A percentile compares a stretch with the other conserved stretches of the same genome.
Conservation (phyloP, 2,888 invertebrate species). For the Bombylius major region DNA sequence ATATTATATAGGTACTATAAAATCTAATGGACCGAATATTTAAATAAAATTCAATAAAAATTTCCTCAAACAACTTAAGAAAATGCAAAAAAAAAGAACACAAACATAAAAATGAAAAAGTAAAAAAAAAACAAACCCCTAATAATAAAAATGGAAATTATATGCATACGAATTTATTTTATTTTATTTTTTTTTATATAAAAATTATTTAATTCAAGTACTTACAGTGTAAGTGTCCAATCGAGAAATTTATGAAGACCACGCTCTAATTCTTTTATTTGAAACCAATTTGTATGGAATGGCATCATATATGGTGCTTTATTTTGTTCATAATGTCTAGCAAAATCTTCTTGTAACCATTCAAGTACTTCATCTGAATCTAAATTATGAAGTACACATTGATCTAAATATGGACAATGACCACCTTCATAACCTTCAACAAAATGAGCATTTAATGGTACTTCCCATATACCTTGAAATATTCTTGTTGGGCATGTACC, state of each 20-base stretch:
- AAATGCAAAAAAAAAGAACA: too few species aligned
- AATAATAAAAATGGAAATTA: too few species aligned
- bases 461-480: constrained; percentile 90
- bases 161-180: too few species aligned
- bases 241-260: constrained; percentile 77
- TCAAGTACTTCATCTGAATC: constrained; percentile 65
- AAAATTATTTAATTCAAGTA: constrained; percentile 15
- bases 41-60: too few species aligned
- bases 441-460: constrained; percentile 81
- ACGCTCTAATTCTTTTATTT: constrained; percentile 65
- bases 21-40: too few species aligned
- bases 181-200: too few species aligned
- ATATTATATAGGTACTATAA: too few species aligned
- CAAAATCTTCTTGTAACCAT: constrained; percentile 84
- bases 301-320: constrained; percentile 90
- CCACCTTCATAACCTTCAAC: constrained; percentile 82
- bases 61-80: too few species aligned
- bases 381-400: constrained; percentile 82
- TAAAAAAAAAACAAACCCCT: too few species aligned
- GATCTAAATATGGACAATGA: constrained; percentile 83
- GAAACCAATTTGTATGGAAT: constrained; percentile 95
- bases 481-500: constrained; percentile 83
- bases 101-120: too few species aligned
- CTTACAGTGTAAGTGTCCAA: constrained; percentile 62
- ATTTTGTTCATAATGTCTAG: constrained; percentile 72